Evolutionary conservation across 2,797 vertebrate genomes (phyloP).

Genomic region (Trachops cirrhosus): DNA sequence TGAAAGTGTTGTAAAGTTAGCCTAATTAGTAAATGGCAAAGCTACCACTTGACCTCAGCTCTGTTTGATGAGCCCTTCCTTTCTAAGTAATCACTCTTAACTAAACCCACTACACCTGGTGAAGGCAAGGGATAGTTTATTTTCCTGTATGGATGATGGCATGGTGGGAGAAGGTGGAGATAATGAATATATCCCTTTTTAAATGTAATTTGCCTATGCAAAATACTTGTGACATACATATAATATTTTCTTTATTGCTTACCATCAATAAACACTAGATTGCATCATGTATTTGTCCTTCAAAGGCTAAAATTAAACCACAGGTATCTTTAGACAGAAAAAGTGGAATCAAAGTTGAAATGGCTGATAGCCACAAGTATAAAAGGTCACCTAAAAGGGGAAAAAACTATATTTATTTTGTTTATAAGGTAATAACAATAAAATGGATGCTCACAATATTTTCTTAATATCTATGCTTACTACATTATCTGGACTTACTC

Average conservation of each 20-base stretch:
- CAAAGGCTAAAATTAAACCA: neutral
- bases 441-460: neutral
- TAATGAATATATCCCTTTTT: neutral
- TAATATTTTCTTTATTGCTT: neutral
- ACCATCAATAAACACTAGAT: neutral
- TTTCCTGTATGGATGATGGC: neutral
- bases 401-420: neutral
- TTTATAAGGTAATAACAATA: neutral
- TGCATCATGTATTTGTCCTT: neutral
- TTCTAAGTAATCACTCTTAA: neutral
- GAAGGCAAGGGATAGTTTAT: neutral
- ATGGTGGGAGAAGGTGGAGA: neutral
- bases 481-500: neutral
- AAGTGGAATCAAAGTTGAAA: neutral
- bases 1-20: neutral
- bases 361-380: neutral
- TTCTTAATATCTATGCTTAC: neutral
- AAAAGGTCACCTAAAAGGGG: neutral
- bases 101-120: neutral
- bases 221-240: neutral
- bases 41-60: neutral
- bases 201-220: neutral
- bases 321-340: neutral
- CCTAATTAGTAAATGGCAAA: neutral
- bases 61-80: neutral